phyloP scores from a whole-genome alignment of 2,797 vertebrate species.

The Melanotaenia parkinsoni region DNA sequence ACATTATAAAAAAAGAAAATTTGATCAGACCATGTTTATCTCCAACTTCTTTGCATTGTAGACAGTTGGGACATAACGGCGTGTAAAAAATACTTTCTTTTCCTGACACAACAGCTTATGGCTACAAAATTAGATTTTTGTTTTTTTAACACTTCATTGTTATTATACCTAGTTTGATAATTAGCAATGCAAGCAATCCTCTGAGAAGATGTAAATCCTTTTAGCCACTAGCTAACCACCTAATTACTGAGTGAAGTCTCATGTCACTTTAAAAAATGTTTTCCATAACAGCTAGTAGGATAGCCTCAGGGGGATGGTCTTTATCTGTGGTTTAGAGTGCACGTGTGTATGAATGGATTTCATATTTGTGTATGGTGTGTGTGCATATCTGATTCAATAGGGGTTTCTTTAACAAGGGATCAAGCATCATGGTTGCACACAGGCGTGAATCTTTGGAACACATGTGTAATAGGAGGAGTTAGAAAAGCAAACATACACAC shows the following conservation, averaged over 20 bases:
- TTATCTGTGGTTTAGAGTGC: slow-evolving; percentile 24
- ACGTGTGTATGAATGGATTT: not conserved
- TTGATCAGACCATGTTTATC: not conserved
- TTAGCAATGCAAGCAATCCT: slow-evolving; percentile 7
- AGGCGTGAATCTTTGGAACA: slow-evolving; percentile 45
- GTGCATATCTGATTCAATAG: slow-evolving; percentile 52
- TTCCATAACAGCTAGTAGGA: slow-evolving; percentile 47
- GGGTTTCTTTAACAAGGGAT: slow-evolving; percentile 47
- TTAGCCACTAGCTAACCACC: slow-evolving; percentile 36
- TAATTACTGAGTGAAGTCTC: slow-evolving; percentile 12
- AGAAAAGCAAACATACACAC: slow-evolving; percentile 1
- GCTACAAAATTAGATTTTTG: not conserved
- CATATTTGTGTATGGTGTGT: slow-evolving; percentile 9
- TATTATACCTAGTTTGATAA: not conserved
- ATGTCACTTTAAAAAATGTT: slow-evolving; percentile 39
- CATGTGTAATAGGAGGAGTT: slow-evolving; percentile 39
- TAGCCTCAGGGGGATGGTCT: slow-evolving; percentile 38
- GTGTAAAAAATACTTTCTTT: not conserved
- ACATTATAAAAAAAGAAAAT: not conserved
- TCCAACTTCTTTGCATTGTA: not conserved
- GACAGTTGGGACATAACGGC: not conserved
- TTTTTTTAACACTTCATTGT: not conserved
- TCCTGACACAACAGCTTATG: not conserved
- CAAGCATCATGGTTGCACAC: not conserved
- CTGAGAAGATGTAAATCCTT: slow-evolving; percentile 6